Conservation (phyloP, 2,797 vertebrate species). For the Percopsis omiscomaycus region DNA sequence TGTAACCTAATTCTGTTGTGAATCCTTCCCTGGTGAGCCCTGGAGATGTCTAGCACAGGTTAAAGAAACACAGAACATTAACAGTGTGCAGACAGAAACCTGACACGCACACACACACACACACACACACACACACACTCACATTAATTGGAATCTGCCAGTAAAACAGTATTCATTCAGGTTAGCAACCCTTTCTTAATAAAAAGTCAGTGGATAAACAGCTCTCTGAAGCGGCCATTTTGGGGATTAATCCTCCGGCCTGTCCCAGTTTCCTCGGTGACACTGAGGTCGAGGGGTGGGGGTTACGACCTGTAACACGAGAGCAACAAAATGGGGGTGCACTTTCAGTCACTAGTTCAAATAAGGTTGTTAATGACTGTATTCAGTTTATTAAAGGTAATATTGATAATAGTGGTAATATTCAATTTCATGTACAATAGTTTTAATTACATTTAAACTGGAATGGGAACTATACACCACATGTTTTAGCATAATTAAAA, state of each 20-base stretch:
- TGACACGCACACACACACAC: conserved; percentile 29
- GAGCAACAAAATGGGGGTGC: conserved; percentile 39
- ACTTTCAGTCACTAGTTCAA: conserved; percentile 21
- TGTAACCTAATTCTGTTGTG: conserved; percentile 79
- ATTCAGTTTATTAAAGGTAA: conserved; percentile 13
- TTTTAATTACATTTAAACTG: conserved; percentile 9
- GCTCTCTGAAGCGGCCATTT: conserved; percentile 58
- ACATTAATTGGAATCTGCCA: conserved; percentile 54
- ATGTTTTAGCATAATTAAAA: no score
- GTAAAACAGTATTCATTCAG: conserved; percentile 73
- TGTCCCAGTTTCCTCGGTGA: conserved; percentile 56
- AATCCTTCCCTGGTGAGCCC: conserved; percentile 70
- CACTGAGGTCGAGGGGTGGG: conserved; percentile 53
- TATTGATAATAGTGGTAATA: no score
- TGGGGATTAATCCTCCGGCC: conserved; percentile 52
- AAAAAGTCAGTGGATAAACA: conserved; percentile 69
- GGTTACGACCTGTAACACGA: conserved; percentile 63
- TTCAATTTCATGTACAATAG: neutral
- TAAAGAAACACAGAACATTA: conserved; percentile 67
- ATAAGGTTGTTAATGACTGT: conserved; percentile 17
- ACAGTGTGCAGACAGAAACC: conserved; percentile 70
- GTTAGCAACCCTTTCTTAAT: conserved; percentile 57
- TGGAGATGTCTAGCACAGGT: conserved; percentile 69
- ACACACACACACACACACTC: conserved; percentile 14
- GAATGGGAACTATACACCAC: neutral